Percentiles rank a stretch among this genome's conserved stretches.
phyloP scores from a whole-genome alignment of 2,113 vertebrate species.

The Semicossyphus pulcher region DNA sequence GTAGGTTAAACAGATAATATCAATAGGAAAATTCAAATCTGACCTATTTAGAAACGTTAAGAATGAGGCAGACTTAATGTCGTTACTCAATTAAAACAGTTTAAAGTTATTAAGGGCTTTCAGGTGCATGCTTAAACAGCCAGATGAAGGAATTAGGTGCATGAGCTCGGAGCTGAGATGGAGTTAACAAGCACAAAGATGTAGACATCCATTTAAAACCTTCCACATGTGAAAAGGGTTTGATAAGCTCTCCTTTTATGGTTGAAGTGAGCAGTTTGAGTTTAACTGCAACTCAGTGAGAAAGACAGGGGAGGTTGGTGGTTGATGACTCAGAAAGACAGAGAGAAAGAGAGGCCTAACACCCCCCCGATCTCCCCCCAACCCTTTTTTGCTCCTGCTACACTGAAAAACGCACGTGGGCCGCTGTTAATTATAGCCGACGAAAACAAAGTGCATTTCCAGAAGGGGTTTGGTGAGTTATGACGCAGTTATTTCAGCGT shows the following conservation, averaged over 20 bases:
- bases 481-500: conserved; percentile 80
- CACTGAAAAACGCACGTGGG: conserved; percentile 7
- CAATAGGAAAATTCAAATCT: background rate
- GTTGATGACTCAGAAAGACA: conserved; percentile 47
- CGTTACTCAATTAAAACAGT: background rate
- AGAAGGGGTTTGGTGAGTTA: conserved; percentile 48
- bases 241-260: conserved; percentile 74
- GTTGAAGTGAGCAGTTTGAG: conserved; percentile 59
- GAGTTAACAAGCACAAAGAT: conserved; percentile 39
- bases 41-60: background rate
- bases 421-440: conserved; percentile 54
- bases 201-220: conserved; percentile 40
- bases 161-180: conserved; percentile 28
- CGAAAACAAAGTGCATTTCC: conserved; percentile 65
- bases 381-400: conserved; percentile 15
- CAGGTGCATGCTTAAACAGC: conserved; percentile 5
- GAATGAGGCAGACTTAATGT: conserved; percentile 10
- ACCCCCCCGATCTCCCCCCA: conserved; percentile 17
- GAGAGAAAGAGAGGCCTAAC: conserved; percentile 13
- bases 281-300: conserved; percentile 22
- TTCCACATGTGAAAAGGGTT: conserved; percentile 47
- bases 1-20: background rate
- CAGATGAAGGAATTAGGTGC: conserved; percentile 7
- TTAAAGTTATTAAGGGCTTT: conserved; percentile 18
- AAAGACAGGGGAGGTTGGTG: conserved; percentile 27